Base-by-base conservation (phyloP, 2,888 invertebrate species). In the Autographa gamma region DNA sequence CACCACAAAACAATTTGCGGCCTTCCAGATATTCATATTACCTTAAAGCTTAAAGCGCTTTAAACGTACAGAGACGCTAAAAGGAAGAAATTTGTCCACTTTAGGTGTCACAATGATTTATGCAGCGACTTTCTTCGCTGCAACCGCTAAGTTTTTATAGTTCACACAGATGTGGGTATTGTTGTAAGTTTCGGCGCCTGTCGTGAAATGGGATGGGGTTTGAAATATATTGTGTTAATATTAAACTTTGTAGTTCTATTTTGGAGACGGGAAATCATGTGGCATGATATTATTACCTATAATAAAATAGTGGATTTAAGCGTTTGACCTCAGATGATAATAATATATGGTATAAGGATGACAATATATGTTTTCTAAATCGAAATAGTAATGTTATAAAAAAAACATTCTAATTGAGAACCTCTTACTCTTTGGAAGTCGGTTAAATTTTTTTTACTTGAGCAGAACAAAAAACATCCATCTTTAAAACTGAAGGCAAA, bases 11-110 rank as follows among this genome's bases (percentile, higher is more conserved):
- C 19, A 66, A 59, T 66, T 64, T 54, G 59, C 56, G 43, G 19
- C 60, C 71, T 69, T 64, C 65, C 70, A 75, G 82, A 75, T 68
- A 75, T 73, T 79, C 72, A 78, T 71, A 78, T 79, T 63, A 71
- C 71, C 70, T 70, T 66, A 71, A 68, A 80, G 74, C 77, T 52
- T 60, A 66, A 79, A 82, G 77, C 77, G 80, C 73, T 77, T 80
- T 76, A 72, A 48, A 71, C 65, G 65, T 60, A 69, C 54, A 16
- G 63, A 73, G 62, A 62, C 56, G 71, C 73, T 81, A 77, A 81
- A 77, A 77, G 82, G 81, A 81, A 79, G 79, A 71, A 79, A 82
- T 83, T 83, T 79, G 82, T 75, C 80, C 77, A 76, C 80, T 82
- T 82, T 82, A 74, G 67, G 82, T 76, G 81, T 76, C 76, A 70